A percentile compares a stretch with the other conserved stretches of the same genome.
Conservation (phyloP, 2,113 vertebrate genomes). For the Glaucomys volans region DNA sequence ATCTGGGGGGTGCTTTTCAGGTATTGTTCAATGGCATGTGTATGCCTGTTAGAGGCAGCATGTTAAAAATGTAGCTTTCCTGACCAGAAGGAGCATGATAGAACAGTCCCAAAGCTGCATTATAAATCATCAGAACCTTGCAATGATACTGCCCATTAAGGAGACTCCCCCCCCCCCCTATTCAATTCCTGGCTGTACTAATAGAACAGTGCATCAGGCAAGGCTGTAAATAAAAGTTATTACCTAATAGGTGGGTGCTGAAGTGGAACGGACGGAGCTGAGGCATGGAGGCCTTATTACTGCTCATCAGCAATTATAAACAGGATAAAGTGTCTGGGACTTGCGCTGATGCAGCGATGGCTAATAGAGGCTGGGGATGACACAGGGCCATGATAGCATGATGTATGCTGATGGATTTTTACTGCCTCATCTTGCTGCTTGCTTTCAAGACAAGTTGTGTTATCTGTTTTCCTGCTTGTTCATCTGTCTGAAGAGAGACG, state of each 20-base stretch:
- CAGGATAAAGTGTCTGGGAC: constrained; percentile 87
- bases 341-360: constrained; percentile 80
- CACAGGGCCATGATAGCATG: constrained; percentile 80
- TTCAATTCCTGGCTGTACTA: constrained; percentile 85
- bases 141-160: constrained; percentile 85
- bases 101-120: constrained; percentile 73
- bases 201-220: constrained; percentile 87
- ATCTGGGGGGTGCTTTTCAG: constrained; percentile 47
- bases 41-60: constrained; percentile 77
- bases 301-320: constrained; percentile 91
- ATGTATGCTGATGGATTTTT: constrained; percentile 87
- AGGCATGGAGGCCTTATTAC: constrained; percentile 88
- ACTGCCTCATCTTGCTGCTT: constrained; percentile 84
- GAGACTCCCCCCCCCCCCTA: constrained; percentile 45
- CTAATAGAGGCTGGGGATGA: constrained; percentile 84
- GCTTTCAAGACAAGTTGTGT: constrained; percentile 83
- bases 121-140: constrained; percentile 82
- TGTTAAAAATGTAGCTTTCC: constrained; percentile 78
- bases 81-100: constrained; percentile 37
- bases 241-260: constrained; percentile 87
- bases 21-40: constrained; percentile 35
- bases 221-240: constrained; percentile 92
- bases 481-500: constrained; percentile 72
- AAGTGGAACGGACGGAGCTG: constrained; percentile 87
- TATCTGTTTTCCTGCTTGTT: constrained; percentile 78